phyloP scores from a whole-genome alignment of 2,113 vertebrate genomes.

The Neomonachus schauinslandi region DNA sequence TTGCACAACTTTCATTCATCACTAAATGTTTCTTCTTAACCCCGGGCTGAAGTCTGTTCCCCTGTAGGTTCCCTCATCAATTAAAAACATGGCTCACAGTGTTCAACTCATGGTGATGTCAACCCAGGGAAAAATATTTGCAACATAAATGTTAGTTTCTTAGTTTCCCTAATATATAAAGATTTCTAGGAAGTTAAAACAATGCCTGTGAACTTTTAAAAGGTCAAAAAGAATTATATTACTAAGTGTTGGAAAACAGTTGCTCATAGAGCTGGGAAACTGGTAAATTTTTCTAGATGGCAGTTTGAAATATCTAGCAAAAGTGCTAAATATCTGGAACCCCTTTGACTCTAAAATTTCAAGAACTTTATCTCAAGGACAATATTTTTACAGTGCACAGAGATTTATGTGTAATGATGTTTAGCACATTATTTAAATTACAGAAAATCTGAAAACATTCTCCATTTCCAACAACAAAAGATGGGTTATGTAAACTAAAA shows the following conservation, averaged over 20 bases:
- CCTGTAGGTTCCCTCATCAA: background rate
- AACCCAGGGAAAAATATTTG: background rate
- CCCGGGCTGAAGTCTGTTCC: background rate
- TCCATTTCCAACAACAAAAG: conserved; percentile 27
- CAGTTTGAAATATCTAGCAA: background rate
- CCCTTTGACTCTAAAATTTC: background rate
- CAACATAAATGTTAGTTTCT: background rate
- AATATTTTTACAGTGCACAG: background rate
- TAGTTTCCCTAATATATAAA: background rate
- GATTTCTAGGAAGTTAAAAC: conserved; percentile 23
- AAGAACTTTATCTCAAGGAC: conserved; percentile 22
- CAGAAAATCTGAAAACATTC: conserved; percentile 1
- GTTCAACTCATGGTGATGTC: background rate
- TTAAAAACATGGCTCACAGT: background rate
- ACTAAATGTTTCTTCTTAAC: background rate
- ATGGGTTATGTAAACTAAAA: background rate
- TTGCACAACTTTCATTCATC: background rate
- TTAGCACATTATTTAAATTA: conserved; percentile 31
- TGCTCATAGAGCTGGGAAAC: background rate
- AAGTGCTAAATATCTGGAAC: background rate
- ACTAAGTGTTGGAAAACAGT: background rate
- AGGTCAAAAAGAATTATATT: background rate
- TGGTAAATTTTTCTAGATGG: background rate
- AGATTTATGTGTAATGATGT: background rate
- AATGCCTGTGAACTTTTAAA: background rate